A percentile compares a stretch with the other conserved stretches of the same genome.
Evolutionary conservation across 2,888 invertebrate species (phyloP).

Genomic region (Hofmannophila pseudospretella): DNA sequence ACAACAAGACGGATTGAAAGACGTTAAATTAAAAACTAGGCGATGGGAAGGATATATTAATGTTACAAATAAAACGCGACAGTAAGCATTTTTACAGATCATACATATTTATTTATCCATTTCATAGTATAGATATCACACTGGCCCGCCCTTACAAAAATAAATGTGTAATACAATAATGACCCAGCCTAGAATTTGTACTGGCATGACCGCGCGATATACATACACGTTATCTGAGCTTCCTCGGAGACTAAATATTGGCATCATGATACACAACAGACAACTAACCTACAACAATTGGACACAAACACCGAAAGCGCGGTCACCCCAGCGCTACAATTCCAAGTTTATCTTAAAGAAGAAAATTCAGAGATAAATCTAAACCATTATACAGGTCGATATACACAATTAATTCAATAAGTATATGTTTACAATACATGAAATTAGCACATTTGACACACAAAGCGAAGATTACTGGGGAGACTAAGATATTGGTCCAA

Average conservation of each 20-base stretch:
- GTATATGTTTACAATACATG: conserved; percentile 66
- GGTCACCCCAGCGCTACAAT: conserved; percentile 51
- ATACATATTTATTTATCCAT: conserved; percentile 78
- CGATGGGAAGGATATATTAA: too few species aligned
- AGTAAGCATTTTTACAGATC: conserved; percentile 74
- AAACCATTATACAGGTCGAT: conserved; percentile 77
- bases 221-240: conserved; percentile 22
- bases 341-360: conserved; percentile 57
- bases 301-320: conserved; percentile 57
- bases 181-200: conserved; percentile 53
- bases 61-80: conserved; percentile 44
- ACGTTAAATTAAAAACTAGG: too few species aligned
- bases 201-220: conserved; percentile 55
- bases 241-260: conserved; percentile 50
- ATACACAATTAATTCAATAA: conserved; percentile 61
- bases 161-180: conserved; percentile 75
- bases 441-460: conserved; percentile 77
- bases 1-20: too few species aligned
- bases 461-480: conserved; percentile 70
- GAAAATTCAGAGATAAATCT: conserved; percentile 65
- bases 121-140: conserved; percentile 78
- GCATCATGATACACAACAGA: conserved; percentile 43
- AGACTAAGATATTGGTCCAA: conserved; percentile 75
- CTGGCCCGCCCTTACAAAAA: conserved; percentile 79
- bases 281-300: conserved; percentile 69